These are phyloP conservation scores for Blomia tropicalis DNA, from an alignment of 2,888 invertebrate species.

Conservation along the genomic window DNA sequence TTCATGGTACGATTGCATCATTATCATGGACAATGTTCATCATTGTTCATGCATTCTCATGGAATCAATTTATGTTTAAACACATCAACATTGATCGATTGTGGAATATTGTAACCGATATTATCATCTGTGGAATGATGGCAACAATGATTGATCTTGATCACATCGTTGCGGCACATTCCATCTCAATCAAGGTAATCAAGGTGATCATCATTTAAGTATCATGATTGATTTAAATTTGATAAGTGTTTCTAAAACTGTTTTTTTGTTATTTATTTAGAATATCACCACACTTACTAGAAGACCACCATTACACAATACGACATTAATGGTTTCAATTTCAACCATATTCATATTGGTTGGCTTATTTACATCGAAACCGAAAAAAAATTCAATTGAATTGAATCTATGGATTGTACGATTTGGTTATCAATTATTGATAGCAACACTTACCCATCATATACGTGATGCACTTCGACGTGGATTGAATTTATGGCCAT, in stretches of 20 bases:
- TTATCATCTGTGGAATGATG: background rate
- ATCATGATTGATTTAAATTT: background rate
- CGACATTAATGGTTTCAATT: background rate
- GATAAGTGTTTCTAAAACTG: background rate
- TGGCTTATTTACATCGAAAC: background rate
- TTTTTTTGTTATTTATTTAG: background rate
- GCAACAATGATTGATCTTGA: conserved; percentile 18
- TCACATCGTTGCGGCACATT: conserved; percentile 15
- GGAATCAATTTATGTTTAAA: background rate
- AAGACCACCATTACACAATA: conserved; percentile 20
- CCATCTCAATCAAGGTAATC: conserved; percentile 9
- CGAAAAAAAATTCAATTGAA: background rate
- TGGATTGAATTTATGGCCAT: conserved; percentile 16
- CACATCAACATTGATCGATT: background rate
- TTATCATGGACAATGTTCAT: background rate
- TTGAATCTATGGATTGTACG: background rate
- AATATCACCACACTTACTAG: background rate
- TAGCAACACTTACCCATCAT: conserved; percentile 17
- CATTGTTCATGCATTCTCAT: background rate
- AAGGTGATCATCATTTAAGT: background rate
- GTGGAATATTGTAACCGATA: no score
- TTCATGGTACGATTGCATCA: background rate
- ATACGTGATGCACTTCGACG: conserved; percentile 15
- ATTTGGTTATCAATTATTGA: conserved; percentile 18
- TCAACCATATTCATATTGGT: background rate